A percentile compares a stretch with the other conserved stretches of the same genome.
Conservation (phyloP, 2,797 vertebrate species). For the Steatocranus sp. region DNA sequence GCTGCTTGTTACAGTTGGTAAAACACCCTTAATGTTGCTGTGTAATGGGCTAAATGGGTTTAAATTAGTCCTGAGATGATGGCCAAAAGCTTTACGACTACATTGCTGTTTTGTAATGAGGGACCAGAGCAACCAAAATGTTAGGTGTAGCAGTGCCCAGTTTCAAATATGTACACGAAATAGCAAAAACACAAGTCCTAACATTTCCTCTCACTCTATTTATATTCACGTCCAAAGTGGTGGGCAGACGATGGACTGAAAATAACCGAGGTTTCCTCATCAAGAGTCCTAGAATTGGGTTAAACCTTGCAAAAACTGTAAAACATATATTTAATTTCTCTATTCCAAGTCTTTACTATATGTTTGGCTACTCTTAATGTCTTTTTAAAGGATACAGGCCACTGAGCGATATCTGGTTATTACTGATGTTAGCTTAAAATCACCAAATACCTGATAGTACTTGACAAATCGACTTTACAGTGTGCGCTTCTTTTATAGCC, state of each 20-base stretch:
- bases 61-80: not conserved
- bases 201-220: constrained; percentile 31
- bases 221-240: constrained; percentile 35
- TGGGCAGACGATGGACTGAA: constrained; percentile 33
- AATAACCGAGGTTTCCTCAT: constrained; percentile 26
- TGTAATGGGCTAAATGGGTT: not conserved
- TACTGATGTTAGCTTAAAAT: constrained; percentile 28
- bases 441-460: constrained; percentile 72
- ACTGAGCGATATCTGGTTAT: not conserved
- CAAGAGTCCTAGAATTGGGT: not conserved
- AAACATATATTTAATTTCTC: not conserved
- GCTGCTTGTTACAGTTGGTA: not conserved
- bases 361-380: not conserved
- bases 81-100: constrained; percentile 17
- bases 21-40: not conserved
- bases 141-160: constrained; percentile 5
- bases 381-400: not conserved
- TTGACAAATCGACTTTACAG: constrained; percentile 51
- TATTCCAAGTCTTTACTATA: not conserved
- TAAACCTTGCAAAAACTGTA: not conserved
- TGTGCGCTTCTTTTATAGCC: constrained; percentile 7
- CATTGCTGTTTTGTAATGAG: constrained; percentile 41
- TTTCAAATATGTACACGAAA: constrained; percentile 31
- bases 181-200: constrained; percentile 15
- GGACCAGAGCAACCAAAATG: constrained; percentile 58